Evolutionary conservation across 37 sponge, comb jelly and placozoan species (phyloP).

Genomic region (Eunapius fragilis): DNA sequence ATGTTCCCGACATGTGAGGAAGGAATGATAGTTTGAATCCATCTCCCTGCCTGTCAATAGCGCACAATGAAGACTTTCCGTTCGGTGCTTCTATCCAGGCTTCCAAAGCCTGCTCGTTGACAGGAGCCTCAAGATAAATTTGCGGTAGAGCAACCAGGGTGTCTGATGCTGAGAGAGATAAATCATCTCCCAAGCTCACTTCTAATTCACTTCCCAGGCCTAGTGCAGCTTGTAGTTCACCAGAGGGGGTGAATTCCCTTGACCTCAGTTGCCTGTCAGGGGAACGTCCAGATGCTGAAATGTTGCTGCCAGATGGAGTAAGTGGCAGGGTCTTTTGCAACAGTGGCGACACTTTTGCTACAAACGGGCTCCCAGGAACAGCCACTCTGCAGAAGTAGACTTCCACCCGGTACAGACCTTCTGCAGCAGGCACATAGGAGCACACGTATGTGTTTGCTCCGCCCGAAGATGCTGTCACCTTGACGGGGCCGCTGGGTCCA

Average conservation of each 20-base stretch:
- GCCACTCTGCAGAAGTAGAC: not conserved
- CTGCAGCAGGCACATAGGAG: slow-evolving; percentile 14
- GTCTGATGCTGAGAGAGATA: not conserved
- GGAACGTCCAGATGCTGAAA: not conserved
- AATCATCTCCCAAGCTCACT: not conserved
- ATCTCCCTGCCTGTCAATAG: not conserved
- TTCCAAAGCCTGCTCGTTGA: not conserved
- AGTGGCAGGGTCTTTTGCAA: not conserved
- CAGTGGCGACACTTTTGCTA: not conserved
- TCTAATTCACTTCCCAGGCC: not conserved
- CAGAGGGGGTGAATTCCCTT: not conserved
- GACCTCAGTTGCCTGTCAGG: not conserved
- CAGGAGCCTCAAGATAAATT: not conserved
- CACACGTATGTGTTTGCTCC: slow-evolving; percentile 2
- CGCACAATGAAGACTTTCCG: not conserved
- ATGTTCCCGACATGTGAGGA: not conserved
- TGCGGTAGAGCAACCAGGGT: not conserved
- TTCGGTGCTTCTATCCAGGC: not conserved
- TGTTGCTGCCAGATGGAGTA: not conserved
- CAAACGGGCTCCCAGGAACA: not conserved
- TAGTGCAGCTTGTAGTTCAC: not conserved
- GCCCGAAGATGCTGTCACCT: not conserved
- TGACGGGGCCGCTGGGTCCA: slow-evolving; percentile 2
- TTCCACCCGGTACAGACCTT: not conserved
- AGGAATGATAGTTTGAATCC: not conserved